These are phyloP conservation scores for Diarsia dahlii DNA, from an alignment of 2,888 invertebrate genomes.

Conservation along the genomic window DNA sequence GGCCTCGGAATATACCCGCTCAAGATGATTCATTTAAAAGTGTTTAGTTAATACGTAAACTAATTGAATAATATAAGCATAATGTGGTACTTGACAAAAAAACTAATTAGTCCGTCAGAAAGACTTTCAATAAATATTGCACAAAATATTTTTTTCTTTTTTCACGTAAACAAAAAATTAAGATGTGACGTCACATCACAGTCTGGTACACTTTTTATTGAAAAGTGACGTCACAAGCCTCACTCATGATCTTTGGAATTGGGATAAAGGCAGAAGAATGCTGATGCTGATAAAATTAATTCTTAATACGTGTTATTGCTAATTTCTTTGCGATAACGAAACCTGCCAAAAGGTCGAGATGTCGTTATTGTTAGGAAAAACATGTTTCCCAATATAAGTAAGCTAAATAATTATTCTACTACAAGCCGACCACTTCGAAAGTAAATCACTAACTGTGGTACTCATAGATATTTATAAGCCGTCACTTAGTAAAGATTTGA, in stretches of 20 bases:
- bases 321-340: slow-evolving; percentile 27
- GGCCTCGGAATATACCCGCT: neutral
- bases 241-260: neutral
- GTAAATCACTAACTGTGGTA: slow-evolving; percentile 5
- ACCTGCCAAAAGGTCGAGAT: slow-evolving; percentile 37
- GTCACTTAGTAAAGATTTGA: no score
- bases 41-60: neutral
- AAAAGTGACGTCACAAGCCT: no score
- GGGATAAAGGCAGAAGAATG: neutral
- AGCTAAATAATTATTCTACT: slow-evolving; percentile 35
- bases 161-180: no score
- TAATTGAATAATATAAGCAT: neutral
- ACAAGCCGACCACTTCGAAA: slow-evolving; percentile 27
- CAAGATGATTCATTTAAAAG: neutral
- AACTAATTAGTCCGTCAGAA: no score
- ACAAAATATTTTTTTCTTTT: no score
- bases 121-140: no score
- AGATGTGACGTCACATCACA: no score
- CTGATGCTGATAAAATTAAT: neutral
- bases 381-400: neutral
- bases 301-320: slow-evolving; percentile 17
- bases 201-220: no score
- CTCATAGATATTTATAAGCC: no score
- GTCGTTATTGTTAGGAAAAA: neutral
- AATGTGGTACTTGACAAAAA: no score